Conservation (phyloP, 1,140 invertebrate species). For the Venustaconcha ellipsiformis region DNA sequence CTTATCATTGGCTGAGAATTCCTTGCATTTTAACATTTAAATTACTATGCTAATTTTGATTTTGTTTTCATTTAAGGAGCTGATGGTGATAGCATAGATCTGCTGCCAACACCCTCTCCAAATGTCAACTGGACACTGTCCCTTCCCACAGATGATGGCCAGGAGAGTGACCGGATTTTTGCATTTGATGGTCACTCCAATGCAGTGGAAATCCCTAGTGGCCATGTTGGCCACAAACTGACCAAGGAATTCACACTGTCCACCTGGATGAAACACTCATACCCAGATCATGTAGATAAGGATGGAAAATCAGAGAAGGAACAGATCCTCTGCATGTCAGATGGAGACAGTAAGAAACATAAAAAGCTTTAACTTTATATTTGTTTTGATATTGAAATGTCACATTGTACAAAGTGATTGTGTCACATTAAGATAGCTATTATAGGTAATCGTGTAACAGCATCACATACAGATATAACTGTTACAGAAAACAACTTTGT, state of each 20-base stretch:
- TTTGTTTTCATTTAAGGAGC: slow-evolving; percentile 71
- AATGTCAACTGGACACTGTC: slow-evolving; percentile 84
- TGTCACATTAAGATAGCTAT: too few species aligned
- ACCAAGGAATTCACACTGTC: slow-evolving; percentile 88
- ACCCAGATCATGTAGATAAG: slow-evolving; percentile 68
- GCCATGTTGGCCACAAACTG: slow-evolving; percentile 74
- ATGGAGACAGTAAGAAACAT: slow-evolving; percentile 88
- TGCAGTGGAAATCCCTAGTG: slow-evolving; percentile 77
- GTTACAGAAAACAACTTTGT: too few species aligned
- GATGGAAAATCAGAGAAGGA: slow-evolving; percentile 91
- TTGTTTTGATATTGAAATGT: too few species aligned
- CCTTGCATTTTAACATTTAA: too few species aligned
- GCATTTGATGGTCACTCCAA: slow-evolving; percentile 91
- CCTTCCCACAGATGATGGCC: slow-evolving; percentile 89
- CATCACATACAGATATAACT: too few species aligned
- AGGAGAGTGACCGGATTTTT: slow-evolving; percentile 91
- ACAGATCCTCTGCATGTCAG: slow-evolving; percentile 94
- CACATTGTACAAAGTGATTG: too few species aligned
- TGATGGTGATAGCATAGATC: slow-evolving; percentile 79
- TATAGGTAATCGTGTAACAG: too few species aligned
- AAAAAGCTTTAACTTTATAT: too few species aligned
- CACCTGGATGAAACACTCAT: slow-evolving; percentile 92
- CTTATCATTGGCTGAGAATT: background rate
- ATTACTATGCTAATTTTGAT: background rate
- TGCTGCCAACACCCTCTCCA: slow-evolving; percentile 85